Base-by-base conservation (phyloP, 2,113 vertebrate genomes). In the Catharus bicknelli region DNA sequence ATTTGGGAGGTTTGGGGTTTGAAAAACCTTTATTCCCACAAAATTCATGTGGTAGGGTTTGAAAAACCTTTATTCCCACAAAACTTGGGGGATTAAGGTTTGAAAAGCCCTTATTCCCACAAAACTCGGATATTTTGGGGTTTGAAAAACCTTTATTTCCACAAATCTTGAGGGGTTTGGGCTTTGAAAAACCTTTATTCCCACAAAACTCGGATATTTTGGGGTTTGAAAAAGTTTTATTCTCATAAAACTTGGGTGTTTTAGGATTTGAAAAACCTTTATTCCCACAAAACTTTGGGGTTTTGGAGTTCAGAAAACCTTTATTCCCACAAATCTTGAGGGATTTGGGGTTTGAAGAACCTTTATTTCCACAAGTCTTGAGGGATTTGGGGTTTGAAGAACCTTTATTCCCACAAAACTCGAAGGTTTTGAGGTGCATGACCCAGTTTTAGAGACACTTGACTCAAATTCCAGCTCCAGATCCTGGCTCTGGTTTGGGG, bases 81-180 rank as follows among this genome's bases (percentile, higher is more conserved):
- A n/a, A 72, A 36, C 15, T 5, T 45, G 10, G 15, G 26, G 5
- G n/a, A 38, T 76, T 23, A 14, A 29, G 29, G 34, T 16, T 23
- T 10, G 6, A 5, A 74, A 13, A 42, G 20, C 0, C 7, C 43
- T 55, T 19, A 6, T n/a, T 55, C 38, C 16, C 5, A 1, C 10
- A 29, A 30, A 68, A 42, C 6, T 34, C 34, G n/a, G n/a, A n/a
- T n/a, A n/a, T n/a, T n/a, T n/a, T 40, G 7, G 1, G 20, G 36
- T 14, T 43, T 57, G 34, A 34, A 6, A 22, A 5, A 21, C 1
- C 7, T 74, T 34, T 45, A 12, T 74, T 58, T 10, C 23, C 40
- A 34, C 5, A 36, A 47, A 26, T 5, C n/a, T 23, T 0, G 1
- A 10, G 11, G 1, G 7, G 11, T 32, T 20, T 1, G 7, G 34